Conservation (phyloP, 2,797 vertebrate species). For the Cyprinella venusta region DNA sequence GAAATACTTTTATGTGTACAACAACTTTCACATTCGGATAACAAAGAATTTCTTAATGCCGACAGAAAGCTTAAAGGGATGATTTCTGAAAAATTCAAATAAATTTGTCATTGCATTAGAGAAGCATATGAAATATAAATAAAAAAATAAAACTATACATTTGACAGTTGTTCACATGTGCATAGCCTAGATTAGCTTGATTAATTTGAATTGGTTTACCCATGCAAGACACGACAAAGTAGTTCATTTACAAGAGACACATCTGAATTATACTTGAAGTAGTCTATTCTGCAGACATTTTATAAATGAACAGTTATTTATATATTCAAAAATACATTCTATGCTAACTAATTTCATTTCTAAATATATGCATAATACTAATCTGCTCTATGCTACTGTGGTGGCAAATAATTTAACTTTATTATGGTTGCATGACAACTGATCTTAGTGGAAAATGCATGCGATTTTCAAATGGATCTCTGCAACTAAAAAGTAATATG, state of each 20-base stretch:
- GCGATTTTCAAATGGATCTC: too few species aligned
- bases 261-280: not conserved
- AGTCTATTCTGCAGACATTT: not conserved
- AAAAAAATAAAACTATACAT: conserved; percentile 21
- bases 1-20: not conserved
- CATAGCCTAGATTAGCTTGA: conserved; percentile 44
- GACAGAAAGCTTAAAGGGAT: conserved; percentile 27
- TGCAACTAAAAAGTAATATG: too few species aligned
- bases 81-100: not conserved
- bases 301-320: not conserved
- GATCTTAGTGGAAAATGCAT: too few species aligned
- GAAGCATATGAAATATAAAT: conserved; percentile 14
- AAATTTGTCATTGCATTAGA: conserved; percentile 12
- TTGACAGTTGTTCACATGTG: conserved; percentile 26
- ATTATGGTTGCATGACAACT: too few species aligned
- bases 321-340: not conserved
- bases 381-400: conserved; percentile 13
- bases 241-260: not conserved
- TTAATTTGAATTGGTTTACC: not conserved
- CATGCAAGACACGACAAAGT: not conserved
- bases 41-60: not conserved
- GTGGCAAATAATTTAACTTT: too few species aligned
- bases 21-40: conserved; percentile 47
- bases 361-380: not conserved
- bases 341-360: not conserved